Evolutionary conservation across 1,140 invertebrate species (phyloP).

Genomic region (Pristionchus pacificus): DNA sequence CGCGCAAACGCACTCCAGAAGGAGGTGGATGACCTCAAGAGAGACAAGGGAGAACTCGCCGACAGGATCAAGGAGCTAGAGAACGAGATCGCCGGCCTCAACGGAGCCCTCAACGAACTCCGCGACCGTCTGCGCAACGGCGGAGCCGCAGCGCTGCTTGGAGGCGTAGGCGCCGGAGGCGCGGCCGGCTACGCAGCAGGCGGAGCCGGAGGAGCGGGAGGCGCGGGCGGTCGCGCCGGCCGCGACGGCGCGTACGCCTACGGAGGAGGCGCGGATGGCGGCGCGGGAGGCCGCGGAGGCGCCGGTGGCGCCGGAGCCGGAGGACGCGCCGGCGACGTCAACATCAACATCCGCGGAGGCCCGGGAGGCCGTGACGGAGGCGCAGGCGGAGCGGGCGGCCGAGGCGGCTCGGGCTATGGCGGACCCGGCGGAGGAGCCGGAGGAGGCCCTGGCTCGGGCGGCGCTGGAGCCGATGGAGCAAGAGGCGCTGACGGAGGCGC

Average conservation of each 20-base stretch:
- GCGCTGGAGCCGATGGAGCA: constrained; percentile 1
- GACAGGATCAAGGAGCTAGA: constrained; percentile 51
- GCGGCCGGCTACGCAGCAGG: constrained; percentile 5
- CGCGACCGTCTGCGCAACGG: constrained; percentile 5
- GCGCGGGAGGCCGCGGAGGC: constrained; percentile 1
- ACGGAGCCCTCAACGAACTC: constrained; percentile 4
- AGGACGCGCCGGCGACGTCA: constrained; percentile 1
- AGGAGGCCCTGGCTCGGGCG: constrained; percentile 7
- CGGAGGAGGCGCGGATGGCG: constrained; percentile 7
- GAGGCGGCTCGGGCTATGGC: constrained; percentile 9
- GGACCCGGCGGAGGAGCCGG: neutral
- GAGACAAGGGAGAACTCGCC: constrained; percentile 43
- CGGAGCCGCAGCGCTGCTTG: too few relatives aligned
- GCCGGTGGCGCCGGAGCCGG: constrained; percentile 21
- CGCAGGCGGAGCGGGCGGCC: neutral
- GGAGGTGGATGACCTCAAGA: constrained; percentile 47
- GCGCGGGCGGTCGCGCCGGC: neutral
- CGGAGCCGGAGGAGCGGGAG: constrained; percentile 14
- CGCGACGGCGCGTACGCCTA: constrained; percentile 2
- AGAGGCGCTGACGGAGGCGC: too few relatives aligned
- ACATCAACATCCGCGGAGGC: constrained; percentile 5
- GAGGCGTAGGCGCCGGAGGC: constrained; percentile 7
- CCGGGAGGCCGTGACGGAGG: constrained; percentile 3
- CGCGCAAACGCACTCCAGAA: constrained; percentile 43
- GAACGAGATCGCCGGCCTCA: constrained; percentile 11